Evolutionary conservation across 2,797 vertebrate species (phyloP), one percentile per base, ranked within the genome.

Genomic region (Chrosomus eos): DNA sequence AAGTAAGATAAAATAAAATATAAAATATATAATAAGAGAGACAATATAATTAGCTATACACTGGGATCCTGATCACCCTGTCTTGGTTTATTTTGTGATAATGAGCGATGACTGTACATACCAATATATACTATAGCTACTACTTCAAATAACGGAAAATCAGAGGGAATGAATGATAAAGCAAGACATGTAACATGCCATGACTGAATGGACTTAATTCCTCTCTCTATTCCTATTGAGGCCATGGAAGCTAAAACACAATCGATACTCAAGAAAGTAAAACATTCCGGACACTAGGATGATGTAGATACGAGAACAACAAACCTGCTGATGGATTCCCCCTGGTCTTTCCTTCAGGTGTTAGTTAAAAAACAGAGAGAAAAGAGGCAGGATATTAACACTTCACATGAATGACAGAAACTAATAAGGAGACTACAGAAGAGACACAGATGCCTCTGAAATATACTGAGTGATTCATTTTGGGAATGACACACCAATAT

Each of bases 261-360:
- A 43, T 28, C 0, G 2, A 64, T 51, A 80, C 74, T 80, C 18
- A 76, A n/a, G 58, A 26, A 28, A 81, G 68, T 77, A 53, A 80
- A 43, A 77, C 86, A 86, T 66, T 87, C 38, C 51, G 48, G n/a
- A 88, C 71, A 51, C 77, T 82, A 67, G 51, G n/a, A 55, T 40
- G 51, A 74, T 81, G 53, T 80, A 90, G 85, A 88, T 51, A 85
- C 74, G 78, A 84, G 71, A 48, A 84, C 71, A 80, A 94, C 94
- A 91, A 91, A 95, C 95, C 94, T 95, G 89, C 94, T 95, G 62
- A 90, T 92, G 0, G 95, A 90, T 89, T 95, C 94, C 67, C 94
- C 93, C 94, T 97, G 97, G 90, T 99, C 97, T 96, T 97, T 98
- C 95, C 97, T 99, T 95, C 91, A 95, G 93, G 91, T 93, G 90